Conservation (phyloP, 2,797 vertebrate species). For the Clarias fuscus region DNA sequence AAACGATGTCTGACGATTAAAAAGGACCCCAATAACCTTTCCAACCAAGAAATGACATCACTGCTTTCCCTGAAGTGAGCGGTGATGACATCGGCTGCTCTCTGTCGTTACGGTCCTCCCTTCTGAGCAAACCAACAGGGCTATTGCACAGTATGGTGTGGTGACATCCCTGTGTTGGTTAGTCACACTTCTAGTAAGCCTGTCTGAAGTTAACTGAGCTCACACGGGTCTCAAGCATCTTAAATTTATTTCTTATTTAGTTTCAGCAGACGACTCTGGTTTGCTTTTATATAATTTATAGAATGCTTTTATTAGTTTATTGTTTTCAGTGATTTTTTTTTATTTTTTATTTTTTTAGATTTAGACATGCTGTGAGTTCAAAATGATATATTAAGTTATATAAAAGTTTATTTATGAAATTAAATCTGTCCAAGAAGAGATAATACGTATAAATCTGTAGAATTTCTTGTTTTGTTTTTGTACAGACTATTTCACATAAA, state of each 20-base stretch:
- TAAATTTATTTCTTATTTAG: neutral
- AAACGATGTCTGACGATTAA: neutral
- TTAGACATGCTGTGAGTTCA: neutral
- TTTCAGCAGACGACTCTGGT: neutral
- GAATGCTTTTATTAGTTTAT: neutral
- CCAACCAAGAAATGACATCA: slow-evolving; percentile 9
- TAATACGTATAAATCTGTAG: neutral
- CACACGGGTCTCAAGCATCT: neutral
- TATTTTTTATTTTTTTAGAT: too few species aligned
- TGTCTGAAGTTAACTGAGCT: slow-evolving; percentile 39
- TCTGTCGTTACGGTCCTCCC: slow-evolving; percentile 75
- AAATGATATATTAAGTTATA: neutral
- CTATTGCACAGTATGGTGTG: slow-evolving; percentile 68
- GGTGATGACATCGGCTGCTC: slow-evolving; percentile 54
- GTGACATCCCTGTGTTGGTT: slow-evolving; percentile 55
- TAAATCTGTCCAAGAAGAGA: neutral
- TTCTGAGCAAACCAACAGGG: slow-evolving; percentile 81
- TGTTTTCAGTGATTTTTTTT: neutral
- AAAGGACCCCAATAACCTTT: neutral
- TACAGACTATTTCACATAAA: neutral
- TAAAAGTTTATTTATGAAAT: neutral
- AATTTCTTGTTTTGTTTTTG: neutral
- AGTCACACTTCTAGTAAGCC: slow-evolving; percentile 54
- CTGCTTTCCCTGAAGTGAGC: slow-evolving; percentile 37
- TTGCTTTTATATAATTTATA: neutral